Evolutionary conservation across 2,797 vertebrate species (phyloP).

Genomic region (Natrix natrix): DNA sequence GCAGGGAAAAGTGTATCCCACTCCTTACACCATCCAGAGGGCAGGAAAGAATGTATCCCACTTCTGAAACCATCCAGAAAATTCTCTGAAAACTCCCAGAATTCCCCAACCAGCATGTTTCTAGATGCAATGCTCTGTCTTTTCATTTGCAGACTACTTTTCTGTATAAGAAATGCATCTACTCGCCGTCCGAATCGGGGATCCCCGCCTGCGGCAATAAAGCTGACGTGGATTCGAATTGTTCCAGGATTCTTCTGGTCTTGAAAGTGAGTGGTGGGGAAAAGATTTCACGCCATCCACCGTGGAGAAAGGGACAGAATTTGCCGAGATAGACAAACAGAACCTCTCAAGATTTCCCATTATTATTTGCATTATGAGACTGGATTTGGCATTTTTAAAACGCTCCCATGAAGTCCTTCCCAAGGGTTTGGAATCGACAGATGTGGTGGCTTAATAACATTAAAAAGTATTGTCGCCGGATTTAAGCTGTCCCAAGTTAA

Average conservation of each 20-base stretch:
- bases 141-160: background rate
- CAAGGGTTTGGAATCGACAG: background rate
- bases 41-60: background rate
- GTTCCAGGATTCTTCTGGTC: background rate
- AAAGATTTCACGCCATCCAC: accelerated
- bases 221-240: background rate
- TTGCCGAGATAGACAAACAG: background rate
- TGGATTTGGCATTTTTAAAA: too few species aligned
- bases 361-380: background rate
- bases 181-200: background rate
- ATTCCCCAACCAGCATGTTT: background rate
- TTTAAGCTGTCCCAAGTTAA: background rate
- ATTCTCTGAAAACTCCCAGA: background rate
- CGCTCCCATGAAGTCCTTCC: background rate
- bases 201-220: background rate
- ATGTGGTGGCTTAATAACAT: background rate
- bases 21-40: too few species aligned
- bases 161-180: background rate
- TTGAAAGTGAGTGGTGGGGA: background rate
- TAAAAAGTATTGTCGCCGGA: background rate
- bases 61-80: background rate
- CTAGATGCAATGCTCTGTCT: background rate
- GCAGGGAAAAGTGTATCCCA: too few species aligned
- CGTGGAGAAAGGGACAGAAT: background rate
- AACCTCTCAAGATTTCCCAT: background rate